Conservation (phyloP, 2,113 vertebrate genomes). For the Carettochelys insculpta region DNA sequence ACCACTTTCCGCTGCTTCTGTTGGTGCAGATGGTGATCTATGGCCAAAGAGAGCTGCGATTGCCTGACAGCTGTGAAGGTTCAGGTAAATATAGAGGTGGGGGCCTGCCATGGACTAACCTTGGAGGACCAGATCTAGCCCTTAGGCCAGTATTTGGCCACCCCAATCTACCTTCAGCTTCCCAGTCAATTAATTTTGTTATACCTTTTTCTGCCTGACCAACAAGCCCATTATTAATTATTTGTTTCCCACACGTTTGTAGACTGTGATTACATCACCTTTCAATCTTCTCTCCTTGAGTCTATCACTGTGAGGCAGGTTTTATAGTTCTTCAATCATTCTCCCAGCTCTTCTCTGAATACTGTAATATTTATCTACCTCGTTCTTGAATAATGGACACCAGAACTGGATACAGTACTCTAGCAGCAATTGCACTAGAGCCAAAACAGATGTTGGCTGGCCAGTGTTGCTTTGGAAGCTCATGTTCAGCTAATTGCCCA, state of each 20-base stretch:
- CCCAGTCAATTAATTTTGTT: background rate
- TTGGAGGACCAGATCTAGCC: too few species aligned
- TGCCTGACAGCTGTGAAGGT: too few species aligned
- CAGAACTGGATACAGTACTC: background rate
- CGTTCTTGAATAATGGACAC: background rate
- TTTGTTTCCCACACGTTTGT: background rate
- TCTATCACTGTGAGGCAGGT: background rate
- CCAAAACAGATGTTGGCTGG: background rate
- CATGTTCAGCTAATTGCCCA: background rate
- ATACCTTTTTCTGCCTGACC: background rate
- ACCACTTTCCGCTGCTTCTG: too few species aligned
- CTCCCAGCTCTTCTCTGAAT: background rate
- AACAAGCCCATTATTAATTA: background rate
- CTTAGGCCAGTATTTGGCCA: too few species aligned
- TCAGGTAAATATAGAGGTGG: background rate
- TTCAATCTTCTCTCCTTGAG: background rate
- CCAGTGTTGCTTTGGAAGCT: background rate
- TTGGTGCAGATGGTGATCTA: too few species aligned
- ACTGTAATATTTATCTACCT: background rate
- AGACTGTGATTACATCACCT: background rate
- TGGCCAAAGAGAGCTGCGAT: too few species aligned
- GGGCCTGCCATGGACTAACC: background rate
- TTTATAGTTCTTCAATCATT: background rate
- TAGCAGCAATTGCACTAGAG: background rate
- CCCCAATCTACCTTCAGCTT: background rate